These are phyloP conservation scores for Strigops habroptila DNA, from an alignment of 2,113 vertebrate genomes.

Conservation along the genomic window DNA sequence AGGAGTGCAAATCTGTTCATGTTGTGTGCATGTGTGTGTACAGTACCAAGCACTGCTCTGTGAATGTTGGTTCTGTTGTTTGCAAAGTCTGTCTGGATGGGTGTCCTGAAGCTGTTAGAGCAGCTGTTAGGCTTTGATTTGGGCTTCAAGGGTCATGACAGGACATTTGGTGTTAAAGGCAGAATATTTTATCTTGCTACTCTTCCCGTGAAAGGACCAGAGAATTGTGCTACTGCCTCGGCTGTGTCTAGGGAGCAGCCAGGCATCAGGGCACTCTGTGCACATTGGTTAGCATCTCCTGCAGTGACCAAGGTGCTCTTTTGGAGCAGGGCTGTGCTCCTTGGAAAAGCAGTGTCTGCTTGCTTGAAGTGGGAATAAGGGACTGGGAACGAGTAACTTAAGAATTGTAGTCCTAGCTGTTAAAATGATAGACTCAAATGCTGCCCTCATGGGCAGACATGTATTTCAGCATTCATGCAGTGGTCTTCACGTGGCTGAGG, in stretches of 20 bases:
- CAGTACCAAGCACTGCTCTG: neutral
- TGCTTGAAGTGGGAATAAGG: neutral
- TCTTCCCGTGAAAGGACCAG: neutral
- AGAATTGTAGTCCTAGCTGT: neutral
- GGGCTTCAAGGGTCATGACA: neutral
- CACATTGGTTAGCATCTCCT: neutral
- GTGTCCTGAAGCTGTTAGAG: neutral
- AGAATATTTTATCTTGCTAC: neutral
- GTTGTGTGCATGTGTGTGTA: neutral
- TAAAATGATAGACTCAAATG: neutral
- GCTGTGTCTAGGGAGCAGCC: neutral
- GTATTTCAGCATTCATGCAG: neutral
- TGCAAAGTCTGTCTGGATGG: neutral
- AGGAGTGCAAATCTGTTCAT: accelerated
- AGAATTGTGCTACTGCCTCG: accelerated
- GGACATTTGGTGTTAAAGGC: neutral
- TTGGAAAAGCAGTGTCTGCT: neutral
- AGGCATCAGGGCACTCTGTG: neutral
- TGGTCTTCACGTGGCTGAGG: neutral
- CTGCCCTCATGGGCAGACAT: neutral
- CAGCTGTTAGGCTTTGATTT: neutral
- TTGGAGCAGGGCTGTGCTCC: neutral
- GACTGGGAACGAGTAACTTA: neutral
- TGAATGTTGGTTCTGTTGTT: neutral
- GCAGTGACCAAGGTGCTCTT: neutral